phyloP scores from a whole-genome alignment of 1,140 invertebrate genomes.

The Coenobita brevimanus region DNA sequence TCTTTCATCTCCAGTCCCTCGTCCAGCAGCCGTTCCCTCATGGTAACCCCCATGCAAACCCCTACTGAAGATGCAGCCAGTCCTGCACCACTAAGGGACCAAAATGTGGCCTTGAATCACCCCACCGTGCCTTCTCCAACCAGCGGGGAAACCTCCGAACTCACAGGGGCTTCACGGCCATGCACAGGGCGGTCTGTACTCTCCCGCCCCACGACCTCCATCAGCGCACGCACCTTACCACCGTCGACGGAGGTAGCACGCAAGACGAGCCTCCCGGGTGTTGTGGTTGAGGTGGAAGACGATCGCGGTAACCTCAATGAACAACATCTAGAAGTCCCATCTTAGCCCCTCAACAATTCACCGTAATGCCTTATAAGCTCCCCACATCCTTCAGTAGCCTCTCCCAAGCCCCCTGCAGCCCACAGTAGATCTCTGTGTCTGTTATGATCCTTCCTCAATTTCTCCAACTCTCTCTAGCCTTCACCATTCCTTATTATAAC shows the following conservation, averaged over 20 bases:
- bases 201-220: slow-evolving; percentile 49
- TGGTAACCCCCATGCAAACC: not conserved
- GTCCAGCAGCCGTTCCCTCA: not conserved
- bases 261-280: slow-evolving; percentile 47
- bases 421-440: too few species aligned
- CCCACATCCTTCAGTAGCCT: too few species aligned
- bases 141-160: not conserved
- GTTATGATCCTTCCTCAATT: too few species aligned
- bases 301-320: not conserved
- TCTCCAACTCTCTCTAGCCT: too few species aligned
- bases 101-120: not conserved
- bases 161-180: not conserved
- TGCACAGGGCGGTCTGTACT: slow-evolving; percentile 39
- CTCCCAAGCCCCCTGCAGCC: too few species aligned
- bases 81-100: not conserved
- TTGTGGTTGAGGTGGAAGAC: slow-evolving; percentile 20
- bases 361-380: too few species aligned
- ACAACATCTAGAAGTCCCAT: too few species aligned
- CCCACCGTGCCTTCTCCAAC: not conserved
- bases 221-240: slow-evolving; percentile 36
- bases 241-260: not conserved
- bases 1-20: not conserved
- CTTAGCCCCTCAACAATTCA: too few species aligned
- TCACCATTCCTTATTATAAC: too few species aligned
- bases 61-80: not conserved